Evolutionary conservation across 2,113 vertebrate genomes (phyloP).

Genomic region (Calidris pygmaea): DNA sequence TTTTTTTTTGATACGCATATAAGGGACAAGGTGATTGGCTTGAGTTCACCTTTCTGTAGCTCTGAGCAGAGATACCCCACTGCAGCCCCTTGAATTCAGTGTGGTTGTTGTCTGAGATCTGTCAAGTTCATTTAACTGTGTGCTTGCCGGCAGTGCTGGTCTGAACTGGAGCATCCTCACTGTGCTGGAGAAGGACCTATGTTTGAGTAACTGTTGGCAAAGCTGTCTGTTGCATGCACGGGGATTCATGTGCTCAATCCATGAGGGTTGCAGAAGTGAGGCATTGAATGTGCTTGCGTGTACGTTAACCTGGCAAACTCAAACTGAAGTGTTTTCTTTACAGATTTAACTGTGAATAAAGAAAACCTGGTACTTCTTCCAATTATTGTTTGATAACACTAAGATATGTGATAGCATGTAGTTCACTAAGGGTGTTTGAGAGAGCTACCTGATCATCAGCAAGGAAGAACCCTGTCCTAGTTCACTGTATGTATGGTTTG

Average conservation of each 20-base stretch:
- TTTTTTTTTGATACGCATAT: neutral
- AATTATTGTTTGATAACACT: neutral
- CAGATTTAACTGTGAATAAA: neutral
- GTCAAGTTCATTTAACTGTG: neutral
- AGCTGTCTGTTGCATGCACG: neutral
- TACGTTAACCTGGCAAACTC: neutral
- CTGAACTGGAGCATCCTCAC: neutral
- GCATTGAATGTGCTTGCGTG: neutral
- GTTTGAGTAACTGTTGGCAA: neutral
- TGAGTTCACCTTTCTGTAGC: neutral
- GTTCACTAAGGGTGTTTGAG: neutral
- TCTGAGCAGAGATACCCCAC: neutral
- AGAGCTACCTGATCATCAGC: neutral
- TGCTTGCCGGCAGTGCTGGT: neutral
- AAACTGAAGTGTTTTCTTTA: neutral
- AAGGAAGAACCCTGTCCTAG: neutral
- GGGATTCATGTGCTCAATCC: neutral
- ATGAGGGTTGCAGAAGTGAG: neutral
- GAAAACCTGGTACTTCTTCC: neutral
- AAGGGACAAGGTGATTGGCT: neutral
- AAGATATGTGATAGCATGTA: accelerated
- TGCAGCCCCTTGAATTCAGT: neutral
- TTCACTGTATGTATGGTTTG: neutral
- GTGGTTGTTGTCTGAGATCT: neutral
- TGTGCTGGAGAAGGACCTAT: neutral